phyloP scores from a whole-genome alignment of 1,140 invertebrate species.

The Physella acuta region DNA sequence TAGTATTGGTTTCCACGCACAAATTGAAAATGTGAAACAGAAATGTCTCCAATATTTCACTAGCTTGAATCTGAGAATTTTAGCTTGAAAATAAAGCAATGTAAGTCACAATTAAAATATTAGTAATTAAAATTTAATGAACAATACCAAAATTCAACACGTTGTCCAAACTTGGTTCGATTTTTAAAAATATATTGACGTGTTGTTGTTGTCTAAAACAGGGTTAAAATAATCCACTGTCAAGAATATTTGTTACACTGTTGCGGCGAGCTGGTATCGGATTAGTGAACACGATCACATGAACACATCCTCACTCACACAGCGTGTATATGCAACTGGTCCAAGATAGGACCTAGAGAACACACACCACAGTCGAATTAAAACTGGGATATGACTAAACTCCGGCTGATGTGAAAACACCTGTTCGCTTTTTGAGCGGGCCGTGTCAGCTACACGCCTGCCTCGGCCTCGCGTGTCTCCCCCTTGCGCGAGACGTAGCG shows the following conservation, averaged over 20 bases:
- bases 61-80: background rate
- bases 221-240: too few relatives aligned
- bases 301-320: too few relatives aligned
- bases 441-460: background rate
- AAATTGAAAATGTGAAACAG: background rate
- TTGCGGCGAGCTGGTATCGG: too few relatives aligned
- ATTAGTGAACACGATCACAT: too few relatives aligned
- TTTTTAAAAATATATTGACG: too few relatives aligned
- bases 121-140: background rate
- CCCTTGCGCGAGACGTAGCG: background rate
- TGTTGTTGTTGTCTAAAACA: too few relatives aligned
- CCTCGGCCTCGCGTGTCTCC: background rate
- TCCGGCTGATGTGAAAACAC: conserved; percentile 4
- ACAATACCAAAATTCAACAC: too few relatives aligned
- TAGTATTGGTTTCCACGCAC: background rate
- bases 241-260: too few relatives aligned
- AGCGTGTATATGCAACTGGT: background rate
- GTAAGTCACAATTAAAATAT: background rate
- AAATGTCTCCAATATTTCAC: background rate
- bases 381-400: conserved; percentile 25
- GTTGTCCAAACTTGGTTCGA: too few relatives aligned
- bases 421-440: conserved; percentile 15
- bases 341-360: background rate
- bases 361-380: too few relatives aligned
- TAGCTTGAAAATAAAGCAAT: background rate